Percentiles rank a stretch among this genome's conserved stretches.
phyloP scores from a whole-genome alignment of 1,140 invertebrate species.

The Drosophila eugracilis region DNA sequence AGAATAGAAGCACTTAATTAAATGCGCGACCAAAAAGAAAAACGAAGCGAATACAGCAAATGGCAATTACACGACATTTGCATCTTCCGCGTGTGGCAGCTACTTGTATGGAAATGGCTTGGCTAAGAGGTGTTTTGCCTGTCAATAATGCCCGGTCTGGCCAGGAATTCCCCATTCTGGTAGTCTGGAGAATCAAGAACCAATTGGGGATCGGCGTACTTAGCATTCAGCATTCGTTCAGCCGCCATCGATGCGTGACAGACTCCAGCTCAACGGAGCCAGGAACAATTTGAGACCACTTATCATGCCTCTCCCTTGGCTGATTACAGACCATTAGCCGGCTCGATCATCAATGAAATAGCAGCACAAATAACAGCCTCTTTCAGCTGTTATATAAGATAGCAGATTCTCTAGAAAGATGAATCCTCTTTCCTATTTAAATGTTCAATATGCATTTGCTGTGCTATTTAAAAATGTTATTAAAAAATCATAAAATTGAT shows the following conservation, averaged over 20 bases:
- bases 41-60: conserved; percentile 31
- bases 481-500: neutral
- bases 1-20: conserved; percentile 53
- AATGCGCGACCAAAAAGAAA: conserved; percentile 17
- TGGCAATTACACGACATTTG: conserved; percentile 53
- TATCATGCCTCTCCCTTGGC: conserved; percentile 50
- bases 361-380: conserved; percentile 19
- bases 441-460: too few species aligned
- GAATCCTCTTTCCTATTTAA: too few species aligned
- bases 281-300: conserved; percentile 16
- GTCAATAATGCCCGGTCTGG: conserved; percentile 23
- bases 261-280: conserved; percentile 2
- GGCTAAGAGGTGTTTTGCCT: conserved; percentile 42
- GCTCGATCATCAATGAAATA: conserved; percentile 65
- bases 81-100: conserved; percentile 43
- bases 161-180: conserved; percentile 51
- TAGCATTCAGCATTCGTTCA: conserved; percentile 53
- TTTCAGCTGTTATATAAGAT: neutral
- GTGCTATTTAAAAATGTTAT: too few species aligned
- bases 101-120: conserved; percentile 49
- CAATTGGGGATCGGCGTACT: conserved; percentile 41
- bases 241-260: conserved; percentile 47
- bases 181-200: conserved; percentile 28
- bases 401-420: neutral
- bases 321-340: conserved; percentile 63